Evolutionary conservation across 2,888 invertebrate species (phyloP), one percentile per base, ranked within the genome.

Genomic region (Drosophila histrio): DNA sequence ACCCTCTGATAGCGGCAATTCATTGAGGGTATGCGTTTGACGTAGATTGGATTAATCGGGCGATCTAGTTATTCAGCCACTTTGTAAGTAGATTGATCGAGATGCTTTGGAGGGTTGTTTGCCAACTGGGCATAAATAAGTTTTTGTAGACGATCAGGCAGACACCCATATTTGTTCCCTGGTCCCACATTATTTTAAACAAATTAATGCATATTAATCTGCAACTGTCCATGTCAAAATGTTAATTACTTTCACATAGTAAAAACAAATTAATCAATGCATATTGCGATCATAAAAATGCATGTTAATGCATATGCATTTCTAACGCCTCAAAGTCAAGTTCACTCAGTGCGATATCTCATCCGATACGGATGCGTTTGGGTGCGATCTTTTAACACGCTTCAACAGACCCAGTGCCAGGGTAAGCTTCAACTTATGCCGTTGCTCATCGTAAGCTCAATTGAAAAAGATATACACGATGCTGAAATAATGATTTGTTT

Each of bases 401-500:
- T 75, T 54, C 66, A 66, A 60, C 82, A 68, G 65, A 43, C 13
- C 34, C 38, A 47, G 26, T 26, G 19, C 19, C 46, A 30, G 43
- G 21, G 21, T 43, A 3, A 53, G 58, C 24, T 30, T 32, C 28
- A 22, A 41, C 60, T 49, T 47, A n/a, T 44, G 57, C 34, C 60
- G 24, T 52, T 36, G 65, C 38, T 68, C 80, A 66, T 50, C 50
- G 68, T 36, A 24, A 36, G 57, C 53, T 65, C 66, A 84, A 85
- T 84, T 87, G 74, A 72, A 68, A 68, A 61, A 69, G 68, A 82
- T 73, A 73, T 56, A 73, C 66, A 77, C 66, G 81, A 72, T 73
- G 71, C 68, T 82, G 72, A 81, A 87, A 77, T 85, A 85, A 84
- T 87, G 82, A 87, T 87, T 85, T 87, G 83, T 87, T 85, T 82